Base-by-base conservation (phyloP, 2,888 invertebrate species). In the Dendrolimus pini region DNA sequence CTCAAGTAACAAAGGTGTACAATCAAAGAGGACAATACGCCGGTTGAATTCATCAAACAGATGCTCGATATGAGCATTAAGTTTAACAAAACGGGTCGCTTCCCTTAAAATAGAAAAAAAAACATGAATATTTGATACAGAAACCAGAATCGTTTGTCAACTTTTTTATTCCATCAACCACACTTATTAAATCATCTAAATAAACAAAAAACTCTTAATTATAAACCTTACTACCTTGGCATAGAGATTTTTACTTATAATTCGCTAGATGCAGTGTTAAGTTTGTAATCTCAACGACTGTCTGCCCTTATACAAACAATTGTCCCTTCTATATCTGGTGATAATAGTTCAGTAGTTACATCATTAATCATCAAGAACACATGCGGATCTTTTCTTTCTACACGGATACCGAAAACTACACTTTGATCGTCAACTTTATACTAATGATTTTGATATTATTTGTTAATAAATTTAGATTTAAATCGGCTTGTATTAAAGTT, bases 121-220 rank as follows among this genome's bases (percentile, higher is more conserved):
- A 74, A 75, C 78, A 88, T 88, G 89, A 89, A 89, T 89, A 84
- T 89, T 86, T 86, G 89, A 89, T 88, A 47, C 79, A 80, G 72
- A 83, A 85, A 89, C 89, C 84, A 86, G 83, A 87, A 85, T 89
- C 90, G 89, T 90, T 90, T 89, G 89, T 90, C 89, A 89, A 85
- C 71, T 83, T 89, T 85, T 89, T 89, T 87, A 83, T 68, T 69
- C 61, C 57, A 66, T 57, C 41, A 58, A 56, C 41, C 42, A 13
- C 53, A 14, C 6, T 30, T 41, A 12, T 18, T 6, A 30, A 47
- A 9, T 52, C 9, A 55, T 42, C 6, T 30, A 30, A 0, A 30
- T 30, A 30, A 54, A 14, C 0, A 77, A 64, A 72, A 55, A 30
- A 30, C 6, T 30, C 6, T 6, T 30, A 3, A 30, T 30, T 30